These are phyloP conservation scores for Thera obeliscata DNA, from an alignment of 2,888 invertebrate genomes.

Conservation along the genomic window DNA sequence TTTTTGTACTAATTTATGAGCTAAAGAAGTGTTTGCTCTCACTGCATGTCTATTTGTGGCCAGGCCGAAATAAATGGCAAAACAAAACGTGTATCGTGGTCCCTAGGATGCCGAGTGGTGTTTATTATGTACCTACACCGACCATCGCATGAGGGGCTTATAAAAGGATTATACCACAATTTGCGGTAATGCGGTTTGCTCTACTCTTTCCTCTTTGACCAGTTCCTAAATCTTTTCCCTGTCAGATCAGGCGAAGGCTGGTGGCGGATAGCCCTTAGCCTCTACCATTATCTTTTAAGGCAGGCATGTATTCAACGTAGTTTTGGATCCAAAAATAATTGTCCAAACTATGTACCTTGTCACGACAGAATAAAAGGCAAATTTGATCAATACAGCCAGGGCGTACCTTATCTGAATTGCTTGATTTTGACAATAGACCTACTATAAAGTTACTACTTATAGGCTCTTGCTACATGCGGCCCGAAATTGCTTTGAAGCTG, in stretches of 20 bases:
- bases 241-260: conserved; percentile 54
- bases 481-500: conserved; percentile 56
- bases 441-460: conserved; percentile 21
- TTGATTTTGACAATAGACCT: background rate
- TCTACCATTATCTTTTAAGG: background rate
- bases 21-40: conserved; percentile 63
- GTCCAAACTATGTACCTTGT: background rate
- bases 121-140: conserved; percentile 50
- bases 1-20: conserved; percentile 65
- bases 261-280: conserved; percentile 41
- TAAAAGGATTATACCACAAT: conserved; percentile 66
- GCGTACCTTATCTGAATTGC: background rate
- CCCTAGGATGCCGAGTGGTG: conserved; percentile 52
- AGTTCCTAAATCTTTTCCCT: conserved; percentile 66
- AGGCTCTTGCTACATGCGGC: conserved; percentile 47
- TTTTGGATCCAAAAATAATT: background rate
- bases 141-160: conserved; percentile 53
- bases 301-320: background rate
- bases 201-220: conserved; percentile 62
- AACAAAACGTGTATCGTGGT: conserved; percentile 69
- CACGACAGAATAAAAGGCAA: background rate
- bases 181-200: conserved; percentile 68
- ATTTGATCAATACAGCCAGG: background rate
- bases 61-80: conserved; percentile 70
- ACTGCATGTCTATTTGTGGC: conserved; percentile 68